Evolutionary conservation across 2,113 vertebrate genomes (phyloP), one percentile per base, ranked within the genome.

Genomic region (Turdus rufiventris): DNA sequence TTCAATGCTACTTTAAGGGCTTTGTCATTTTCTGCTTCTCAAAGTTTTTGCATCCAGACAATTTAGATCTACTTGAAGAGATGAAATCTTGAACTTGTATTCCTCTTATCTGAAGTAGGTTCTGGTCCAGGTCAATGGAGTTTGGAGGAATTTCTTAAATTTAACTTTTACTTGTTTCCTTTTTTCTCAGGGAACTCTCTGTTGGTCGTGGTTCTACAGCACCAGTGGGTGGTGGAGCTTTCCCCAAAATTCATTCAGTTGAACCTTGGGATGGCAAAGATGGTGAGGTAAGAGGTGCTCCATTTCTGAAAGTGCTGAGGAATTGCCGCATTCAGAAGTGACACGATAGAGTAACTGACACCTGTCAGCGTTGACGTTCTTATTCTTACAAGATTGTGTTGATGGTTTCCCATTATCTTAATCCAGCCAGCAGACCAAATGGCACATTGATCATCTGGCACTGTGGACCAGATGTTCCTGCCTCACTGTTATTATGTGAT

Each of bases 191-290:
- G 97, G 99, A 99, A 91, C 98, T 99, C 3, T 99, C 99, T 2
- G 98, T 99, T 21, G 99, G 99, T n/a, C 99, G 99, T 11, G 99
- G 99, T 17, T 99, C 99, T 5, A 99, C 99, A 20, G 98, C 98
- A 50, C 98, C 99, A 11, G 97, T 99, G 10, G 98, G 98, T 56
- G 98, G 98, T 3, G 99, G 98, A 3, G 63, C 91, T 70, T 98
- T 99, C 93, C 98, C 99, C 42, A 98, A 98, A 96, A 98, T 99
- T 93, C 70, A 98, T 76, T 26, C 95, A 9, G 98, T 98, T 31
- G 99, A 99, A 82, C 89, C 98, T 6, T 99, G 99, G 99, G 99
- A 99, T 40, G 99, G 99, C 83, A 99, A 99, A 97, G 99, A 99
- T 53, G 99, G 99, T 56, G 98, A 99, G 98, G 99, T 99, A 97